phyloP scores from a whole-genome alignment of 2,888 invertebrate genomes.

The Luffia ferchaultella region DNA sequence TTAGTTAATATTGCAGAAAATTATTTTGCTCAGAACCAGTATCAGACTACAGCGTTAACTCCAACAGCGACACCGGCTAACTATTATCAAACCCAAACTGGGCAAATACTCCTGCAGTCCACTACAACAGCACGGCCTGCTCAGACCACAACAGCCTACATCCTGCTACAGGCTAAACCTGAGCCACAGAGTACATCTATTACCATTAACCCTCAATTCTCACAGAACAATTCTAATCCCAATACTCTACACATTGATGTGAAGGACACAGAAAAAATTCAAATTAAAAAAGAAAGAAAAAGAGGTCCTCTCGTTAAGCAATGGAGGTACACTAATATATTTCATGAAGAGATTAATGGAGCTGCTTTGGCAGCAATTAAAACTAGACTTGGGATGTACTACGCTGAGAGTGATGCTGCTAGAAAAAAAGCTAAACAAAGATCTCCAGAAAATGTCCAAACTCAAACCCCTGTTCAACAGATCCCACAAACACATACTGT shows the following conservation, averaged over 20 bases:
- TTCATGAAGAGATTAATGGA: conserved; percentile 64
- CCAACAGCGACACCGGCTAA: conserved; percentile 36
- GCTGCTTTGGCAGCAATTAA: conserved; percentile 60
- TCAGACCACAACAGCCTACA: conserved; percentile 48
- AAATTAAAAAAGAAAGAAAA: conserved; percentile 48
- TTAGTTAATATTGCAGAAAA: conserved; percentile 58
- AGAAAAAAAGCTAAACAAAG: conserved; percentile 49
- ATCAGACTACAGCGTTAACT: conserved; percentile 42
- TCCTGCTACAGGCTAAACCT: conserved; percentile 48
- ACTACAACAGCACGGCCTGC: conserved; percentile 33
- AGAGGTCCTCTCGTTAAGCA: conserved; percentile 59
- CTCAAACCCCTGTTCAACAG: conserved; percentile 27
- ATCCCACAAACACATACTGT: conserved; percentile 41
- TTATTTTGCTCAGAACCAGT: conserved; percentile 53
- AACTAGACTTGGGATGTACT: conserved; percentile 58
- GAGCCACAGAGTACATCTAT: conserved; percentile 42
- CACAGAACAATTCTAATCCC: conserved; percentile 28
- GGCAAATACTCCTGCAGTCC: conserved; percentile 43
- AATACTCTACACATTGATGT: conserved; percentile 22
- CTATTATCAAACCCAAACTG: conserved; percentile 53
- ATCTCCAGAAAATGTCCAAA: conserved; percentile 32
- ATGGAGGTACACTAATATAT: conserved; percentile 65
- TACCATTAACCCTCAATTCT: conserved; percentile 12
- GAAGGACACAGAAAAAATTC: conserved; percentile 28
- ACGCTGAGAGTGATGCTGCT: conserved; percentile 57